These are phyloP conservation scores for Neolamprologus sp. DNA, from an alignment of 2,113 vertebrate genomes.

Conservation along the genomic window DNA sequence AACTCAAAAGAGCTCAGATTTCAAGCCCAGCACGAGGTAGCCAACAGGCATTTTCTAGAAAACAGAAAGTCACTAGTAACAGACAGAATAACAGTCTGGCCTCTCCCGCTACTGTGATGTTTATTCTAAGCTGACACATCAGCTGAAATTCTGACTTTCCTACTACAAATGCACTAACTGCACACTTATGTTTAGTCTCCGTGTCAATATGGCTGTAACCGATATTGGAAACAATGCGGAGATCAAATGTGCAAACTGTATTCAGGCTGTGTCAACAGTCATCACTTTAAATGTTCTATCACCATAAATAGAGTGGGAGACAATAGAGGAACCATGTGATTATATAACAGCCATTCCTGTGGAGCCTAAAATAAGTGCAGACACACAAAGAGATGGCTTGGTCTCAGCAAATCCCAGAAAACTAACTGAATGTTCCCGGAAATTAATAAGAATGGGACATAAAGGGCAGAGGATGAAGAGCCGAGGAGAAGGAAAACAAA, in stretches of 20 bases:
- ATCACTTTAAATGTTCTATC: neutral
- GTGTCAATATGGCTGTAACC: neutral
- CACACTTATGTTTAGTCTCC: neutral
- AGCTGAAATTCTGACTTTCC: neutral
- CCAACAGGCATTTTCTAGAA: neutral
- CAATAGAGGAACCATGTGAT: neutral
- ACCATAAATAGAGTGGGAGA: neutral
- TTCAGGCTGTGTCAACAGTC: neutral
- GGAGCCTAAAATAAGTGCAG: neutral
- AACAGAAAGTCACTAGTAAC: neutral
- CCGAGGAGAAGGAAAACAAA: neutral
- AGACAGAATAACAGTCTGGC: neutral
- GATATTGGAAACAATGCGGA: neutral
- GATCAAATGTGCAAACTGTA: neutral
- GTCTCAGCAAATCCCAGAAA: neutral
- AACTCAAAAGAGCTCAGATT: conserved; percentile 34
- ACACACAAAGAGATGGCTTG: neutral
- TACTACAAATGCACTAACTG: neutral
- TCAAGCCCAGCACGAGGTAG: conserved; percentile 31
- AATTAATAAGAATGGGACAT: neutral
- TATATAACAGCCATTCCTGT: conserved; percentile 10
- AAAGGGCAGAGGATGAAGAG: neutral
- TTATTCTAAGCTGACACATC: neutral
- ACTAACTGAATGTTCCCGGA: neutral
- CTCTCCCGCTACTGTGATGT: neutral